These are phyloP conservation scores for Hippocampus zosterae DNA, from an alignment of 2,113 vertebrate species.

Conservation along the genomic window DNA sequence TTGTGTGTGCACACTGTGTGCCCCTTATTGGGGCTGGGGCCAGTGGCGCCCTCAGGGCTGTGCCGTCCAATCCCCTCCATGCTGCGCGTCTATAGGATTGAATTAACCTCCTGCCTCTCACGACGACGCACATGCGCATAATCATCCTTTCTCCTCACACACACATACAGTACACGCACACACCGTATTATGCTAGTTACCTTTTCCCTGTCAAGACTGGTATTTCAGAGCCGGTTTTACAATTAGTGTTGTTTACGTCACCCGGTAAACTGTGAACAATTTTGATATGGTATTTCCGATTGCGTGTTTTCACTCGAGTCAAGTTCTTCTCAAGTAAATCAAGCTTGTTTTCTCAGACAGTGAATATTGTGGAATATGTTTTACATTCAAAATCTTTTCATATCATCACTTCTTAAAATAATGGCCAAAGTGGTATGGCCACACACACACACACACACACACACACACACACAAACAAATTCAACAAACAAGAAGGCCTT, in stretches of 20 bases:
- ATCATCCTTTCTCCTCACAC: constrained; percentile 43
- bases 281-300: not conserved
- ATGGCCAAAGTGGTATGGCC: too few relatives aligned
- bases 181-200: constrained; percentile 55
- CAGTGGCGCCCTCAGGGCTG: constrained; percentile 69
- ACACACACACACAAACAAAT: too few relatives aligned
- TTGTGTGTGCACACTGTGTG: constrained; percentile 44
- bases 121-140: constrained; percentile 62
- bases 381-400: too few relatives aligned
- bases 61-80: constrained; percentile 72
- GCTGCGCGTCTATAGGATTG: constrained; percentile 76
- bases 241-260: not conserved
- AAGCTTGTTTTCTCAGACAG: not conserved
- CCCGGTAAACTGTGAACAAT: not conserved
- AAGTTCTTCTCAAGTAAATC: not conserved
- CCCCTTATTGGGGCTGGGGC: constrained; percentile 66
- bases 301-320: not conserved
- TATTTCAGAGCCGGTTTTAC: constrained; percentile 25
- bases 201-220: constrained; percentile 46
- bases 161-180: constrained; percentile 37
- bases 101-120: constrained; percentile 74
- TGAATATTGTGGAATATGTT: not conserved
- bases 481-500: too few relatives aligned
- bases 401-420: too few relatives aligned
- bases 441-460: too few relatives aligned